Evolutionary conservation across 1,140 invertebrate genomes (phyloP), one percentile per base, ranked within the genome.

Genomic region (Antheraea mylitta): DNA sequence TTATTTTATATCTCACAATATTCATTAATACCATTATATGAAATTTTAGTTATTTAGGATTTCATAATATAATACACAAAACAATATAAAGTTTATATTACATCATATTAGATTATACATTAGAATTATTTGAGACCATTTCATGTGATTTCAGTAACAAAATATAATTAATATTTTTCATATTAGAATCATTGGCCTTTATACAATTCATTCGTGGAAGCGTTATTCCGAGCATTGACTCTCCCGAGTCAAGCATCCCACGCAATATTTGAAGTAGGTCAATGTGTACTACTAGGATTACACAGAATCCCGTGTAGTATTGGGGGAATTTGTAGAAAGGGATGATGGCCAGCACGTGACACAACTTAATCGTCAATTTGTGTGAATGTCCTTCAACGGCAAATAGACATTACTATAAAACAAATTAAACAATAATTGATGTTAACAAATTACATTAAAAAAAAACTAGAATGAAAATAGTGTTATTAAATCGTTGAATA

Each of bases 271-370:
- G 22, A 63, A 19, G n/a, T 65, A 16, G 38, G 45, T 65, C 45
- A 48, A 45, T 8, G 64, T 65, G 11, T 45, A 48, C n/a, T 45
- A 65, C 45, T 19, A 45, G 38, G 64, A 65, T 65, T 65, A 65
- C 64, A 65, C 18, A 18, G 36, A 65, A 65, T 65, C 45, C 42
- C 62, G 16, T 30, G 22, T 65, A 36, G 45, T 65, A 65, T 22
- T 48, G 45, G 64, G 62, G 64, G 64, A 53, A n/a, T 48, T 45
- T n/a, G 37, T 65, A 45, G 37, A 22, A 53, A 65, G 64, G 64
- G 37, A 45, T 48, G 64, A 65, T 65, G 22, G 64, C 37, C 64
- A 30, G 38, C 42, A 65, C 63, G 63, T 64, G 63, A 64, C 38
- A 9, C 18, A 9, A 18, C 63, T 64, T 64, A 64, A 64, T 64